Conservation (phyloP, 2,113 vertebrate genomes). For the Cheirogaleus medius region DNA sequence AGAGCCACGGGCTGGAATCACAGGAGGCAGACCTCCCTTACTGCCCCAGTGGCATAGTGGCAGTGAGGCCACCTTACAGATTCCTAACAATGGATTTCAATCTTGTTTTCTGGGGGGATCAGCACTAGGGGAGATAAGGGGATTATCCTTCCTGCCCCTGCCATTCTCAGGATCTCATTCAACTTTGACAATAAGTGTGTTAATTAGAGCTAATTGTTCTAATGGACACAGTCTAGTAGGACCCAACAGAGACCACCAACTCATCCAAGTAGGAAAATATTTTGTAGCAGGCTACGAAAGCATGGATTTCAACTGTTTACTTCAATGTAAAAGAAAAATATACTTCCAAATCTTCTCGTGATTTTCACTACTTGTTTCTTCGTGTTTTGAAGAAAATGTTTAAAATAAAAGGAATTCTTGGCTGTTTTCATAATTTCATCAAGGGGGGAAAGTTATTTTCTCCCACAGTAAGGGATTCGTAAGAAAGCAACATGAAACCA, state of each 20-base stretch:
- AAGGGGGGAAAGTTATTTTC: neutral
- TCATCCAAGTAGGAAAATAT: neutral
- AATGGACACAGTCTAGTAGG: neutral
- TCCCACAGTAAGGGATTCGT: neutral
- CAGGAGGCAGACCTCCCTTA: neutral
- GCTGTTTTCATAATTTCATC: neutral
- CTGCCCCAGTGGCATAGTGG: no score
- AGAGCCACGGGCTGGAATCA: neutral
- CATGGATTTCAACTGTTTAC: neutral
- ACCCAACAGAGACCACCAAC: neutral
- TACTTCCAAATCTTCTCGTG: neutral
- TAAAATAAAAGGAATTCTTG: neutral
- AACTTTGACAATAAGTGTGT: neutral
- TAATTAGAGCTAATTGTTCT: conserved; percentile 53
- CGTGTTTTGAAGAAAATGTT: conserved; percentile 1
- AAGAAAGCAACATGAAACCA: neutral
- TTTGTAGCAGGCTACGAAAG: neutral
- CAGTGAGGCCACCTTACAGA: neutral
- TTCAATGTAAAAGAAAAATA: neutral
- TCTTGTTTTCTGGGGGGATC: neutral
- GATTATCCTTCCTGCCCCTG: neutral
- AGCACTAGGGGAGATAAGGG: neutral
- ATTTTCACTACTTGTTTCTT: neutral
- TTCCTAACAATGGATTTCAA: neutral
- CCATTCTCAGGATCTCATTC: neutral